phyloP scores from a whole-genome alignment of 2,797 vertebrate genomes.

The Zonotrichia albicollis region DNA sequence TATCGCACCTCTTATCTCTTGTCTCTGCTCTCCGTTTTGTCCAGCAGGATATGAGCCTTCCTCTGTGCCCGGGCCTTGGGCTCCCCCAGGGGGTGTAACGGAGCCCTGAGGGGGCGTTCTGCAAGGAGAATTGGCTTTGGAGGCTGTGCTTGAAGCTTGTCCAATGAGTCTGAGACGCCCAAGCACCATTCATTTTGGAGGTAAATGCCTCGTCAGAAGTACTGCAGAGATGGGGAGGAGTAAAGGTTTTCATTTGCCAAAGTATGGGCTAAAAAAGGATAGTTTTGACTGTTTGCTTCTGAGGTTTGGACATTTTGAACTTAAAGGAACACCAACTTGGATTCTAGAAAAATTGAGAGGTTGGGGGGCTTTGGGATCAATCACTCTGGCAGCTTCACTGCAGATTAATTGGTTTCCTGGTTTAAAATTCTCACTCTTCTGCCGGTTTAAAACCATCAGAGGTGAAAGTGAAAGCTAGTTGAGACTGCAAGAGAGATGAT shows the following conservation, averaged over 20 bases:
- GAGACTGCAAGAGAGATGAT: not conserved
- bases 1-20: not conserved
- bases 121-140: slow-evolving; percentile 46
- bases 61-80: slow-evolving; percentile 19
- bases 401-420: not conserved
- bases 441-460: not conserved
- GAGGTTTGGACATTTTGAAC: not conserved
- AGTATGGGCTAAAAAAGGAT: not conserved
- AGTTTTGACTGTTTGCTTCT: not conserved
- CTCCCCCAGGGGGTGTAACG: slow-evolving; percentile 34
- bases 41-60: slow-evolving; percentile 53
- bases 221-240: slow-evolving; percentile 12
- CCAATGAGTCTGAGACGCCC: slow-evolving; percentile 67
- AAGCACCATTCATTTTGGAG: slow-evolving; percentile 60
- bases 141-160: slow-evolving; percentile 53
- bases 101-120: slow-evolving; percentile 34
- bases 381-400: not conserved
- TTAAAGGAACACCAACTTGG: slow-evolving; percentile 40
- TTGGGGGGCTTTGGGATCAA: not conserved
- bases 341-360: not conserved
- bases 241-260: not conserved
- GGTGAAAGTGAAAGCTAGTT: not conserved
- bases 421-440: not conserved
- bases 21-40: slow-evolving; percentile 41
- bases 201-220: slow-evolving; percentile 41